Percentiles rank a stretch among this genome's conserved stretches.
Evolutionary conservation across 2,797 vertebrate genomes (phyloP).

Genomic region (Karalla daura): DNA sequence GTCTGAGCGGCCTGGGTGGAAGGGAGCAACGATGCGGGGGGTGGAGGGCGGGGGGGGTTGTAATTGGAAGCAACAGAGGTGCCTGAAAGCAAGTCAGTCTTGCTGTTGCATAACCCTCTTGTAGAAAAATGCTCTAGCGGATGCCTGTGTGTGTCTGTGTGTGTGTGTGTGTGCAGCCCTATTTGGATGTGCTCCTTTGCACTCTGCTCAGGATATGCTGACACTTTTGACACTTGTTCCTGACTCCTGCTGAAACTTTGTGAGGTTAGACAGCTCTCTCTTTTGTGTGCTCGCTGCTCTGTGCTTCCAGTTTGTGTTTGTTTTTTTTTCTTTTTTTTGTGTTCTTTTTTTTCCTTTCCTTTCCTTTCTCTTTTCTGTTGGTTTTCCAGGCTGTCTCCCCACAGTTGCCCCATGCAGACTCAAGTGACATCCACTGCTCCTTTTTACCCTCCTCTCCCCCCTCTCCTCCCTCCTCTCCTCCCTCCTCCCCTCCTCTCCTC

Average conservation of each 20-base stretch:
- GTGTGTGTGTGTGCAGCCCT: conserved; percentile 8
- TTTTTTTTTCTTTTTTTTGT: conserved; percentile 11
- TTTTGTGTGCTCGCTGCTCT: conserved; percentile 73
- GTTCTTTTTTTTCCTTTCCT: not conserved
- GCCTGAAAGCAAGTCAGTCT: conserved; percentile 14
- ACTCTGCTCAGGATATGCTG: conserved; percentile 4
- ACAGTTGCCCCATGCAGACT: conserved; percentile 73
- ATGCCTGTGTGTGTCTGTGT: conserved; percentile 21
- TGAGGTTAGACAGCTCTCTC: conserved; percentile 59
- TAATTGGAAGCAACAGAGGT: conserved; percentile 38
- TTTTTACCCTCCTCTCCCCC: conserved; percentile 24
- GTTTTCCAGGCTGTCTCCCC: conserved; percentile 72
- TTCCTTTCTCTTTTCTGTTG: conserved; percentile 37
- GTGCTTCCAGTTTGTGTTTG: conserved; percentile 64
- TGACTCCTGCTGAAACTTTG: conserved; percentile 15
- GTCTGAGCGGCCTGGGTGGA: conserved; percentile 19
- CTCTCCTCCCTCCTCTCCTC: conserved; percentile 1
- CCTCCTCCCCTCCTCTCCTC: conserved; percentile 35
- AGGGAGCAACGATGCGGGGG: conserved; percentile 22
- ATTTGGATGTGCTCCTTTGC: conserved; percentile 13
- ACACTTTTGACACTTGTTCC: conserved; percentile 20
- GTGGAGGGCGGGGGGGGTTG: conserved; percentile 19
- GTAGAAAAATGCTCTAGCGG: conserved; percentile 16
- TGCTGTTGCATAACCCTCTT: conserved; percentile 31
- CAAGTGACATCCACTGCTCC: conserved; percentile 66